Evolutionary conservation across 2,888 invertebrate genomes (phyloP).

Genomic region (Cancer borealis): DNA sequence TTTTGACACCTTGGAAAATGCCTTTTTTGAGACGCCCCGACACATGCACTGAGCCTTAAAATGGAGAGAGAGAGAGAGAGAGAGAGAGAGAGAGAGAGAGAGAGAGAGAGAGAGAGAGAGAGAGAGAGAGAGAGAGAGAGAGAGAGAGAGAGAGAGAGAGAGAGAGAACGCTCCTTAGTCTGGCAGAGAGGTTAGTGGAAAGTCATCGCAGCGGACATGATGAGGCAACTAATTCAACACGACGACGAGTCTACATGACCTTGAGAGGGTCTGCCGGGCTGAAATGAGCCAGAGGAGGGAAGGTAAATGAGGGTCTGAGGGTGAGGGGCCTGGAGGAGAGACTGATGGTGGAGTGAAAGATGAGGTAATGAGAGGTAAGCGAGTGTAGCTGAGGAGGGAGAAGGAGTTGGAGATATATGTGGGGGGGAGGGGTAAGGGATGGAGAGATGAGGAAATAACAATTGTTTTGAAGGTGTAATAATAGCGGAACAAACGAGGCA

Average conservation of each 20-base stretch:
- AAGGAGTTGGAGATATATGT: too few relatives aligned
- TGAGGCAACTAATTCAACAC: neutral
- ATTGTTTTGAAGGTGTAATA: constrained; percentile 31
- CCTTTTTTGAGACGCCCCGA: too few relatives aligned
- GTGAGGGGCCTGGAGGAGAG: neutral
- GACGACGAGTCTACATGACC: neutral
- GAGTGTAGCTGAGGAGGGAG: neutral
- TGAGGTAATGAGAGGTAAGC: constrained; percentile 16
- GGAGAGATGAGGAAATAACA: neutral
- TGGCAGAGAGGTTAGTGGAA: too few relatives aligned
- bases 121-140: neutral
- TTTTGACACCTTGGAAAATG: too few relatives aligned
- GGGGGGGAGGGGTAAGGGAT: neutral
- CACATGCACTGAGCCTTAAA: too few relatives aligned
- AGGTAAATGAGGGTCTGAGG: neutral
- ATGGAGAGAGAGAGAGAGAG: neutral
- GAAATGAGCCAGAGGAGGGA: neutral
- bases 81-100: neutral
- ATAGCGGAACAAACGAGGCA: neutral
- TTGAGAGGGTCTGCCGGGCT: neutral
- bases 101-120: neutral
- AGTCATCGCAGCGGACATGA: constrained; percentile 11
- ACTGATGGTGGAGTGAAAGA: constrained; percentile 6
- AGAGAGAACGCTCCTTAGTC: too few relatives aligned
- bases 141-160: too few relatives aligned